Percentiles rank a stretch among this genome's conserved stretches.
Evolutionary conservation across 1,140 invertebrate genomes (phyloP).

Genomic region (Trachymyrmex cornetzi): DNA sequence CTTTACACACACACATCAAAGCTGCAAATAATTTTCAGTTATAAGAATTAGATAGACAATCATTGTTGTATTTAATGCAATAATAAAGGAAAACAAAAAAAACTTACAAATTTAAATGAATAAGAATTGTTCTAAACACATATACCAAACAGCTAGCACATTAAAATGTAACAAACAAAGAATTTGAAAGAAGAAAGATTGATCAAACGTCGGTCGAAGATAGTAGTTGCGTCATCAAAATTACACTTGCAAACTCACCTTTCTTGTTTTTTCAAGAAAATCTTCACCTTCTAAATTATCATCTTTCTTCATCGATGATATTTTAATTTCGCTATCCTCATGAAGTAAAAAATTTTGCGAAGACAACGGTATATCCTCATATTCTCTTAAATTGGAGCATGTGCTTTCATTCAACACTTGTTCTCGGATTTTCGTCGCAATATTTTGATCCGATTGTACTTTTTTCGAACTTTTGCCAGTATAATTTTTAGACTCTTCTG

Average conservation of each 20-base stretch:
- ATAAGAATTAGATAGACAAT: neutral
- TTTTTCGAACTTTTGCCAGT: neutral
- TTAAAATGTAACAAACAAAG: slow-evolving; percentile 7
- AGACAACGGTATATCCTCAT: slow-evolving; percentile 45
- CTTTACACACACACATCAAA: slow-evolving; percentile 53
- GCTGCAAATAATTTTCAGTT: slow-evolving; percentile 33
- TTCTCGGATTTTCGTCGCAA: slow-evolving; percentile 42
- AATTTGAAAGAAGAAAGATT: neutral
- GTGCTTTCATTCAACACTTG: slow-evolving; percentile 33
- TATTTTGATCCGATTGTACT: neutral
- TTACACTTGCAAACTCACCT: slow-evolving; percentile 82
- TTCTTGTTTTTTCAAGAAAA: slow-evolving; percentile 81
- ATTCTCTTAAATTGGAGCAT: slow-evolving; percentile 4
- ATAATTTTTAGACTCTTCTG: slow-evolving; percentile 32
- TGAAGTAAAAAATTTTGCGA: slow-evolving; percentile 60
- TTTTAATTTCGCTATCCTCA: slow-evolving; percentile 77
- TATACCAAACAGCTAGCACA: slow-evolving; percentile 18
- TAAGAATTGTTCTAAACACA: slow-evolving; percentile 9
- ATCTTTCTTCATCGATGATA: slow-evolving; percentile 70
- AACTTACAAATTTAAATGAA: neutral
- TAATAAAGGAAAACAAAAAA: slow-evolving; percentile 11
- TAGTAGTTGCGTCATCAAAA: slow-evolving; percentile 31
- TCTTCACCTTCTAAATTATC: slow-evolving; percentile 78
- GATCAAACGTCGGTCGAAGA: slow-evolving; percentile 13
- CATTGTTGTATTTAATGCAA: neutral